Evolutionary conservation across 37 sponge, comb jelly and placozoan species (phyloP).

Genomic region (Ianthella basta): DNA sequence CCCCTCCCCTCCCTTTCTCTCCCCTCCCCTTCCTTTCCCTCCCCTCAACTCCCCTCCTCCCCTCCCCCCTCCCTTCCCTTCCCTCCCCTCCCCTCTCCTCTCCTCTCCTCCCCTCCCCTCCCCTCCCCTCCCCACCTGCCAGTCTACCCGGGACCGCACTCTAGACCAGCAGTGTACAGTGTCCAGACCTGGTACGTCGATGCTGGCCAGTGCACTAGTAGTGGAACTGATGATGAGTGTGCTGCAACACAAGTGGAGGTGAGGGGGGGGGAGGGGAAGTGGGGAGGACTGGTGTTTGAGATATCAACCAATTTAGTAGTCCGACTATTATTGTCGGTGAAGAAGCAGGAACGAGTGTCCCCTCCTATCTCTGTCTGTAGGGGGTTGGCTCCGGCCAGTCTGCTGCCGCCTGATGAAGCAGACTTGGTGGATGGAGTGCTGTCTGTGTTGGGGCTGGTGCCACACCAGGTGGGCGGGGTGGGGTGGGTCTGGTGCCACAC

Average conservation of each 20-base stretch:
- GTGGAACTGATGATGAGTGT: slow-evolving; percentile 87
- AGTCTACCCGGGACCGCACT: slow-evolving; percentile 96
- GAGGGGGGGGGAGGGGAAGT: too few relatives aligned
- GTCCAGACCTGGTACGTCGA: slow-evolving; percentile 93
- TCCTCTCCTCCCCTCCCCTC: background rate
- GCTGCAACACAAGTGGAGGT: slow-evolving; percentile 73
- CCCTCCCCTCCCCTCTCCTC: background rate
- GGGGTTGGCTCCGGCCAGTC: slow-evolving; percentile 63
- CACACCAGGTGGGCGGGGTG: slow-evolving; percentile 71
- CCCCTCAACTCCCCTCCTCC: background rate
- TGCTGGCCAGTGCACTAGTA: slow-evolving; percentile 89
- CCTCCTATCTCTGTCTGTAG: background rate
- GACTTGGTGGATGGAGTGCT: slow-evolving; percentile 10
- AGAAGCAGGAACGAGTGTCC: too few relatives aligned
- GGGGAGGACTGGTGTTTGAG: too few relatives aligned
- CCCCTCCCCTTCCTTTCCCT: background rate
- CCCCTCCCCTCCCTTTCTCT: slow-evolving; percentile 5
- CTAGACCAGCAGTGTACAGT: slow-evolving; percentile 99
- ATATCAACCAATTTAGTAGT: background rate
- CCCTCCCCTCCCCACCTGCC: slow-evolving; percentile 9
- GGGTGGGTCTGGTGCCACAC: too few relatives aligned
- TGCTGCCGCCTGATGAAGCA: slow-evolving; percentile 48
- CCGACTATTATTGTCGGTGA: too few relatives aligned
- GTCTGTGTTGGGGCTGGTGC: slow-evolving; percentile 77
- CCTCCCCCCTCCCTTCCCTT: background rate